Percentiles rank a stretch among this genome's conserved stretches.
phyloP scores from a whole-genome alignment of 1,140 invertebrate species.

The Pogonomyrmex californicus region DNA sequence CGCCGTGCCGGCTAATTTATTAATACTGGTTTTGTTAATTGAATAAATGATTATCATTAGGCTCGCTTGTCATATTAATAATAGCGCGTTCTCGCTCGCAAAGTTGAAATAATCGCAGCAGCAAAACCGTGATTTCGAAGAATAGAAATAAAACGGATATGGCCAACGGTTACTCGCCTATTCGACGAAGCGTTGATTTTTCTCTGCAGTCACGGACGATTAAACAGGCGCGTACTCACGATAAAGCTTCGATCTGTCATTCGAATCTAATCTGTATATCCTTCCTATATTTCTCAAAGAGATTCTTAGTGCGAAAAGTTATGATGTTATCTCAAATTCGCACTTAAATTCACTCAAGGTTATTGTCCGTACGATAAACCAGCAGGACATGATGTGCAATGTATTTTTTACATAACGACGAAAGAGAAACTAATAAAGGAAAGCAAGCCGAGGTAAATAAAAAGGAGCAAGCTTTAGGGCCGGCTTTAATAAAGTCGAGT shows the following conservation, averaged over 20 bases:
- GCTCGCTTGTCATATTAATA: conserved; percentile 38
- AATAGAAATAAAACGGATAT: conserved; percentile 54
- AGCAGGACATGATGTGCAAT: background rate
- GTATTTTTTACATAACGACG: conserved; percentile 12
- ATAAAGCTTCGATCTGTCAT: conserved; percentile 50
- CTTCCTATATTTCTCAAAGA: background rate
- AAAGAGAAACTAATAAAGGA: conserved; percentile 58
- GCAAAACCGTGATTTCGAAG: conserved; percentile 32
- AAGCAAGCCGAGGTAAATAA: conserved; percentile 29
- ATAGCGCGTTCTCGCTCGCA: background rate
- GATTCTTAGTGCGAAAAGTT: background rate
- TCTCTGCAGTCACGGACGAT: conserved; percentile 57
- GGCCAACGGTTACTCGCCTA: conserved; percentile 55
- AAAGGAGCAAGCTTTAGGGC: conserved; percentile 38
- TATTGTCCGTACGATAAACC: background rate
- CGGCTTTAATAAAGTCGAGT: conserved; percentile 81
- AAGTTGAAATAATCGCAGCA: conserved; percentile 28
- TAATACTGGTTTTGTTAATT: conserved; percentile 44
- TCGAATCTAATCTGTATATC: conserved; percentile 13
- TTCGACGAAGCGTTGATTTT: conserved; percentile 61
- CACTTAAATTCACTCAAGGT: background rate
- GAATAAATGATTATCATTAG: conserved; percentile 44
- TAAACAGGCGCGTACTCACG: conserved; percentile 47
- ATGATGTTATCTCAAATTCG: background rate
- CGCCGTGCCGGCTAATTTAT: conserved; percentile 27